Evolutionary conservation across 2,113 vertebrate species (phyloP), one percentile per base, ranked within the genome.

Genomic region (Lepus europaeus): DNA sequence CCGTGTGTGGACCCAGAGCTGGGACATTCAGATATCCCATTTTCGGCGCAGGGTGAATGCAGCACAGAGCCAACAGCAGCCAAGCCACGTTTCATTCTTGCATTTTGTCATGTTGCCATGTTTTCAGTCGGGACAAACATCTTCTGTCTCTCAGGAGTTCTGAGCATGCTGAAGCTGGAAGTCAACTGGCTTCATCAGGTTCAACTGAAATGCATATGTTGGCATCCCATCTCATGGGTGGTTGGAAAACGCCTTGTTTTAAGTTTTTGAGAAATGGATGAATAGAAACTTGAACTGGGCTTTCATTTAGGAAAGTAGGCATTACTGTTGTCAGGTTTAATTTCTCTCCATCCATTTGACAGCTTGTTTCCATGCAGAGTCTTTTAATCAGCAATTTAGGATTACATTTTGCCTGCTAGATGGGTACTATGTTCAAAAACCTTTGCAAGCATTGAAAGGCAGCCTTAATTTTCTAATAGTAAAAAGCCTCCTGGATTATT

Each of bases 211-310:
- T 96, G 96, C 93, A 97, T 96, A 98, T 98, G 93, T 97, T 98
- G 97, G 98, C 97, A 95, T 98, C 96, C 96, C 98, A 94, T 98
- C 96, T 96, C 56, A 96, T 83, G 97, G 97, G 95, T 93, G 91
- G 92, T 95, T 93, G 96, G 98, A 98, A 98, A 93, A 96, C 78
- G 88, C 79, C 89, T 96, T 80, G 25, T 97, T 97, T 96, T 84
- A 95, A 96, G 94, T 96, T 97, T 45, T 97, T 98, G 93, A 95
- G 96, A 98, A 98, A 97, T 96, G 93, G 97, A 98, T 97, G 86
- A 98, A 97, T 96, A 97, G 98, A 98, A 98, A 98, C 95, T 97
- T 98, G 97, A 98, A 98, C 98, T 98, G 86, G 22, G 66, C 96
- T 98, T 98, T 97, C 98, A 97, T 98, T 98, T 97, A 96, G 96